Conservation (phyloP, 1,140 invertebrate species). For the Microplitis demolitor region DNA sequence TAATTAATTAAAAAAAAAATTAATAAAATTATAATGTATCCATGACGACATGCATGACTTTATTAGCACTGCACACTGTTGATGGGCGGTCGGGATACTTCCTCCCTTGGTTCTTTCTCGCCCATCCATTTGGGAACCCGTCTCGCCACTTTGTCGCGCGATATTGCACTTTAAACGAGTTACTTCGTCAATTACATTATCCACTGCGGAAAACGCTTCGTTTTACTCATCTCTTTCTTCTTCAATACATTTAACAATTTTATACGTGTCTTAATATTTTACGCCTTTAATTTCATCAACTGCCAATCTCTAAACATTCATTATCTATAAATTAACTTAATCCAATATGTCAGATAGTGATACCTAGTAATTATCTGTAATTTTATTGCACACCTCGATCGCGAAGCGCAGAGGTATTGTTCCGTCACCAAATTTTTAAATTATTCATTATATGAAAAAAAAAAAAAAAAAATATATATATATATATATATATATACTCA, state of each 20-base stretch:
- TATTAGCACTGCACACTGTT: slow-evolving; percentile 10
- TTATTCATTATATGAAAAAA: too few relatives aligned
- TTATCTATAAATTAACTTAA: too few relatives aligned
- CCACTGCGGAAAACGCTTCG: slow-evolving; percentile 47
- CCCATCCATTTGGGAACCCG: slow-evolving; percentile 35
- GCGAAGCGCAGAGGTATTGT: too few relatives aligned
- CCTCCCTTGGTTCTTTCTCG: slow-evolving; percentile 24
- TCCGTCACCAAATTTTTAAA: too few relatives aligned
- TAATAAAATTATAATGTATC: background rate
- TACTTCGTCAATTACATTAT: slow-evolving; percentile 53
- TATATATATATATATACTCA: too few relatives aligned
- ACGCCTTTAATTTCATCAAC: background rate
- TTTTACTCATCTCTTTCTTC: background rate
- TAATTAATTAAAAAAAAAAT: background rate
- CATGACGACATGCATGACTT: background rate
- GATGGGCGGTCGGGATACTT: slow-evolving; percentile 1
- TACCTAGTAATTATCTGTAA: too few relatives aligned
- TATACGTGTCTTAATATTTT: slow-evolving; percentile 1
- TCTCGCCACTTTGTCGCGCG: slow-evolving; percentile 51
- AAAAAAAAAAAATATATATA: too few relatives aligned
- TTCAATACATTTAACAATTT: background rate
- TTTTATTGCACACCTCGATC: too few relatives aligned
- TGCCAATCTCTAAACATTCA: too few relatives aligned
- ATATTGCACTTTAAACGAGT: slow-evolving; percentile 57
- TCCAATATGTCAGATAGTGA: too few relatives aligned